A percentile compares a stretch with the other conserved stretches of the same genome.
These are phyloP conservation scores for Leucophenga varia DNA, from an alignment of 1,140 invertebrate species.

Conservation along the genomic window DNA sequence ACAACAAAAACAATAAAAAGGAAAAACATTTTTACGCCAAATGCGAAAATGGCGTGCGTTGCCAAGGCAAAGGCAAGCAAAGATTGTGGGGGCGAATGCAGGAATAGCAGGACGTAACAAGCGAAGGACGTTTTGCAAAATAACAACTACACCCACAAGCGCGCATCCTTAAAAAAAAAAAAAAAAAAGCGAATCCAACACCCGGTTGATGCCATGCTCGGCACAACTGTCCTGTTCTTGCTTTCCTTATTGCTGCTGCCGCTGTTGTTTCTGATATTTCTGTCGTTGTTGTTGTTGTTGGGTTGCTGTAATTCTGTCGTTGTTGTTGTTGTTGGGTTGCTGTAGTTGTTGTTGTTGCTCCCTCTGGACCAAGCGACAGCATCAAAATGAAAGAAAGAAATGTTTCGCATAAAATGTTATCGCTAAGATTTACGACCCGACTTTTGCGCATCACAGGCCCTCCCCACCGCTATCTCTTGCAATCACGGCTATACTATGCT, in stretches of 20 bases:
- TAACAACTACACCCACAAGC: not conserved
- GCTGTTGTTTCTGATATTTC: too few species aligned
- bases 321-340: constrained; percentile 15
- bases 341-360: constrained; percentile 29
- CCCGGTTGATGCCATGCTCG: constrained; percentile 52
- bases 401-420: constrained; percentile 59
- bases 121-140: too few species aligned
- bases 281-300: constrained; percentile 5
- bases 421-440: constrained; percentile 58
- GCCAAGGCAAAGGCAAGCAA: too few species aligned
- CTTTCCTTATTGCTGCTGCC: too few species aligned
- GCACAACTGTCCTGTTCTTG: constrained; percentile 30
- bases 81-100: too few species aligned
- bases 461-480: constrained; percentile 12
- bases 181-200: constrained; percentile 40
- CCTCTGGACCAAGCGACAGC: constrained; percentile 50
- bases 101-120: too few species aligned
- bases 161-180: constrained; percentile 6
- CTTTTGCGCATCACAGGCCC: constrained; percentile 56
- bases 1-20: constrained; percentile 53
- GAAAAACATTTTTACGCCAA: not conserved
- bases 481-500: too few species aligned
- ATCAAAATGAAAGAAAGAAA: constrained; percentile 57
- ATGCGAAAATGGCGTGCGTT: too few species aligned
- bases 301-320: constrained; percentile 38